Conservation (phyloP, 2,113 vertebrate genomes). For the Girardinichthys multiradiatus region DNA sequence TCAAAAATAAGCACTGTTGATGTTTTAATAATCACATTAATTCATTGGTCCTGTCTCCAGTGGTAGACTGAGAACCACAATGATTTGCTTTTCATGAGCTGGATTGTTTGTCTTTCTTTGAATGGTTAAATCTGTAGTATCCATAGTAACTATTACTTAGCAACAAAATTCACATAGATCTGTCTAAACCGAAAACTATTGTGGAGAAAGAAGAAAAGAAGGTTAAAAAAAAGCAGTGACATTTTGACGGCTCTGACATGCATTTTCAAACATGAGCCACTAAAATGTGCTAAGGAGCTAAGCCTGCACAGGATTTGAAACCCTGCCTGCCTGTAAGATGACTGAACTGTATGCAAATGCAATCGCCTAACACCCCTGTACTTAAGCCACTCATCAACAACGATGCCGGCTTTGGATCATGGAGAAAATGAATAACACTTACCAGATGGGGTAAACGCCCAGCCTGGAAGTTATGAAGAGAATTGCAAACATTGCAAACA, state of each 20-base stretch:
- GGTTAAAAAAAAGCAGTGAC: slow-evolving; percentile 2
- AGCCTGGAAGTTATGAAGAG: slow-evolving; percentile 95
- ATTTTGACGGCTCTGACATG: slow-evolving; percentile 17
- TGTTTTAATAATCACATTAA: slow-evolving; percentile 23
- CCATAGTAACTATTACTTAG: slow-evolving; percentile 82
- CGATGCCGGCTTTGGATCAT: slow-evolving; percentile 8
- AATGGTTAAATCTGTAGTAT: slow-evolving; percentile 70
- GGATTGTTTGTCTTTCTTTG: slow-evolving; percentile 57
- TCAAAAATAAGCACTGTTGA: not conserved
- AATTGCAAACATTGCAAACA: slow-evolving; percentile 93
- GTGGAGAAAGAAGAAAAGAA: slow-evolving; percentile 26
- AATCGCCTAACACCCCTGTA: slow-evolving; percentile 9
- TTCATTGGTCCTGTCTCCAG: slow-evolving; percentile 13
- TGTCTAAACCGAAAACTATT: slow-evolving; percentile 50
- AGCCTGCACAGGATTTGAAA: not conserved
- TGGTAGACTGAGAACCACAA: slow-evolving; percentile 39
- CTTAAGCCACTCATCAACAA: slow-evolving; percentile 3
- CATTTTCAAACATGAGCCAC: slow-evolving; percentile 9
- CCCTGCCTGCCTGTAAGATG: not conserved
- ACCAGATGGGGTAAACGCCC: slow-evolving; percentile 94
- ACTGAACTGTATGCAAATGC: slow-evolving; percentile 20
- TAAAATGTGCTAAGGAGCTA: slow-evolving; percentile 19
- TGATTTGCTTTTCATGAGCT: slow-evolving; percentile 49
- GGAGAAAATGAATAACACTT: slow-evolving; percentile 69
- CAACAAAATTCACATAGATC: slow-evolving; percentile 73